Conservation (phyloP, 2,113 vertebrate species). For the Amblyopsis rosae region DNA sequence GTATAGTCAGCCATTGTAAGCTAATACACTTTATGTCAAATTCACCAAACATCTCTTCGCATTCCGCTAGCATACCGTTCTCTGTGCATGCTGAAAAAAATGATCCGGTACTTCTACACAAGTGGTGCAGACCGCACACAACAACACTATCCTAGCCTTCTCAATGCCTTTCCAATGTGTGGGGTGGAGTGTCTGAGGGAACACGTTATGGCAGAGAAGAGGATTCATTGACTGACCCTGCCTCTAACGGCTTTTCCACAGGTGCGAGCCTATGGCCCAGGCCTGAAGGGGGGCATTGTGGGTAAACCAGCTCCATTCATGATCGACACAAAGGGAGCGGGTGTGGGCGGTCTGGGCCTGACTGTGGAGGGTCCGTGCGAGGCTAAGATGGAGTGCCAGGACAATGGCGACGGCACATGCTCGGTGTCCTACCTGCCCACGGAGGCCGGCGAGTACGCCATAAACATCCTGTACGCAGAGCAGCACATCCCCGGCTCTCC, state of each 20-base stretch:
- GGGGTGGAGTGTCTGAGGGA: too few relatives aligned
- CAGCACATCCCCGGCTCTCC: constrained; percentile 91
- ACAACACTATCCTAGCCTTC: too few relatives aligned
- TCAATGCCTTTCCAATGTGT: too few relatives aligned
- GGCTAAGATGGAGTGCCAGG: constrained; percentile 91
- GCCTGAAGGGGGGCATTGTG: constrained; percentile 86
- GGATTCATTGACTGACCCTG: not conserved
- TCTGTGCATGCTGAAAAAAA: too few relatives aligned
- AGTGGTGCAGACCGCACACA: too few relatives aligned
- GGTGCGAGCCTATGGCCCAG: constrained; percentile 89
- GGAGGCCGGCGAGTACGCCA: constrained; percentile 84
- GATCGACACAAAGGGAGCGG: constrained; percentile 90
- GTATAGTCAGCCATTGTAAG: too few relatives aligned
- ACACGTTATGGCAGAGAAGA: too few relatives aligned
- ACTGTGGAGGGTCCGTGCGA: constrained; percentile 91
- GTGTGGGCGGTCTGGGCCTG: constrained; percentile 86
- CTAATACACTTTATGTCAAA: too few relatives aligned
- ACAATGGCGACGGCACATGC: constrained; percentile 89
- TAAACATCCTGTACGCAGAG: constrained; percentile 89
- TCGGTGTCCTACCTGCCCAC: constrained; percentile 91
- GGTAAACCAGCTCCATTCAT: constrained; percentile 87
- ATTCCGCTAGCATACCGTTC: too few relatives aligned
- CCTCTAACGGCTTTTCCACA: constrained; percentile 41
- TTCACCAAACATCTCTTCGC: too few relatives aligned
- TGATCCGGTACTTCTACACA: too few relatives aligned